Evolutionary conservation across 2,888 invertebrate genomes (phyloP), one percentile per base, ranked within the genome.

Genomic region (Drosophila paracracens): DNA sequence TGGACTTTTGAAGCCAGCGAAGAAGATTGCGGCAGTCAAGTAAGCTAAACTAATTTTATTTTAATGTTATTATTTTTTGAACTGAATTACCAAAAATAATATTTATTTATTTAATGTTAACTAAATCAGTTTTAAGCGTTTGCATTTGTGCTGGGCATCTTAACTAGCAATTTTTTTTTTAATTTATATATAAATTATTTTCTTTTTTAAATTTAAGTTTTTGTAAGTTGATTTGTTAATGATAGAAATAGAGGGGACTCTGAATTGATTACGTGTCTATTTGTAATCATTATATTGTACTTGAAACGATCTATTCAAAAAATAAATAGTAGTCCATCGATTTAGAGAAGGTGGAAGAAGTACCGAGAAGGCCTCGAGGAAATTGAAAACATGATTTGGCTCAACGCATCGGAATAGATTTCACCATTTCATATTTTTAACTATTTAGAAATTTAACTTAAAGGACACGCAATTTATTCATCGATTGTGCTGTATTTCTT

Each of bases 1-100:
- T 80, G 81, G 78, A 78, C 81, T 8, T 76, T 61, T 43, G 78
- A 76, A 31, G 76, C 81, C 16, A 81, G 71, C 59, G 77, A 76
- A 53, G 76, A 67, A 56, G 81, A 67, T 31, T 61, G 69, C n/a
- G 69, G 66, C 18, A 60, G 59, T 31, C 77, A 74, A 59, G 81
- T 80, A 65, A 80, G 77, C 52, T n/a, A 51, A 31, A 29, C 11
- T 7, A 13, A 29, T 31, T 29, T 31, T 7, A 29, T 27, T 50
- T 6, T 1, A 16, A 13, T 46, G n/a, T n/a, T n/a, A 16, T 16
- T 36, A 6, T n/a, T 16, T 46, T 46, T 16, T 7, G 4, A 13
- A 1, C 21, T 7, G 21, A 21, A 7, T 21, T 21, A 46, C 31
- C 31, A 43, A 13, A 6, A 43, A 43, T 11, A 21, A 43, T 43